Conservation (phyloP, 2,888 invertebrate genomes). For the Unio pictorum region DNA sequence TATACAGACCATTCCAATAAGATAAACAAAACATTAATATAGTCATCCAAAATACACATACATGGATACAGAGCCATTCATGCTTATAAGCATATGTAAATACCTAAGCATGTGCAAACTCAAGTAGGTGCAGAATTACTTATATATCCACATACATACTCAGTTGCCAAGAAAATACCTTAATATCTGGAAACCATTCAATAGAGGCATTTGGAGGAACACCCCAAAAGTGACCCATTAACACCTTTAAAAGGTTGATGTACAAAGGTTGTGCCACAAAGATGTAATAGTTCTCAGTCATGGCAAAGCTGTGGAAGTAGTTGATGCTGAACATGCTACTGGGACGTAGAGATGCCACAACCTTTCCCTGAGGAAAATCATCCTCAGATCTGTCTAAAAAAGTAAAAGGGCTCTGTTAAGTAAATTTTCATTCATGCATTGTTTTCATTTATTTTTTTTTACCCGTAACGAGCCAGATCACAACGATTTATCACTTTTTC, state of each 20-base stretch:
- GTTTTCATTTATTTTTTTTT: no score
- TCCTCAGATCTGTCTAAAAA: slow-evolving; percentile 17
- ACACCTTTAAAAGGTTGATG: slow-evolving; percentile 69
- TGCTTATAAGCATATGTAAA: no score
- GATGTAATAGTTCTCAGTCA: slow-evolving; percentile 89
- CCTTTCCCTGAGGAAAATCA: slow-evolving; percentile 23
- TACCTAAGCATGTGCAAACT: no score
- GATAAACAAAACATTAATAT: no score
- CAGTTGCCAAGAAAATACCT: slow-evolving; percentile 53
- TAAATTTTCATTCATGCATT: no score
- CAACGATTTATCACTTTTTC: no score
- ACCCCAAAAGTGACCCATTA: slow-evolving; percentile 67
- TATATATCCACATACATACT: no score
- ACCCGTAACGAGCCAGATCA: no score
- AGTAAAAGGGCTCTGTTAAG: background rate
- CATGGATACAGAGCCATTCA: no score
- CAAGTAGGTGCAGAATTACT: no score
- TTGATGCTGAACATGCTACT: slow-evolving; percentile 44
- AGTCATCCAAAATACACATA: background rate
- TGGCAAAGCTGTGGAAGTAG: slow-evolving; percentile 94
- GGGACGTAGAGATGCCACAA: slow-evolving; percentile 38
- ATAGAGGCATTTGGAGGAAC: slow-evolving; percentile 69
- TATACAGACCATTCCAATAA: no score
- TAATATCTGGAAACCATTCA: slow-evolving; percentile 71
- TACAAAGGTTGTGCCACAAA: slow-evolving; percentile 89